A percentile compares a stretch with the other conserved stretches of the same genome.
Evolutionary conservation across 2,888 invertebrate species (phyloP).

Genomic region (Spodoptera picta): DNA sequence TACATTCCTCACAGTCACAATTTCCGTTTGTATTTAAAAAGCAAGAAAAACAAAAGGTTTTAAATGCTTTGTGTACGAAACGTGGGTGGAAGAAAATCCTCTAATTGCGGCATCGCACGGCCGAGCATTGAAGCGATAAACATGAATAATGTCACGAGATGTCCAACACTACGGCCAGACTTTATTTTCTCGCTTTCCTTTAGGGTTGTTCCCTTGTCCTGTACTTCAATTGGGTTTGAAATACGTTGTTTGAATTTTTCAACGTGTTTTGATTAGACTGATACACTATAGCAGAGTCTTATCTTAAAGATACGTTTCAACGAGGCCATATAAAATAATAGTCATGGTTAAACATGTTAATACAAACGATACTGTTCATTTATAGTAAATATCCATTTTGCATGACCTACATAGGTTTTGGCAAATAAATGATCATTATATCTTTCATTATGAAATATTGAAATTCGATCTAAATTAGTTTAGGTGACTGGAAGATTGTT

Average conservation of each 20-base stretch:
- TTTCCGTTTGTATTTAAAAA: constrained; percentile 52
- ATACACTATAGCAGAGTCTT: too few species aligned
- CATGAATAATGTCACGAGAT: constrained; percentile 85
- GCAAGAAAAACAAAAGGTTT: constrained; percentile 51
- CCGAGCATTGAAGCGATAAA: constrained; percentile 76
- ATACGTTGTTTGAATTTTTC: neutral
- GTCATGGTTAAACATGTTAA: too few species aligned
- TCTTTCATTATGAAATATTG: too few species aligned
- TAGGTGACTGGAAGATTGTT: too few species aligned
- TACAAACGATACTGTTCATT: too few species aligned
- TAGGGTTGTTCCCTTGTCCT: constrained; percentile 25
- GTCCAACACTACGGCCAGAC: constrained; percentile 78
- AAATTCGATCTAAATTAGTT: too few species aligned
- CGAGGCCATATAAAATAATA: too few species aligned
- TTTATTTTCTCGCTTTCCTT: constrained; percentile 78
- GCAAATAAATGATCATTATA: too few species aligned
- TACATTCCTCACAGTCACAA: constrained; percentile 39
- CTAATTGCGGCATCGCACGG: constrained; percentile 82
- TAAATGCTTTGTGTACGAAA: constrained; percentile 68
- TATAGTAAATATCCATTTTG: too few species aligned
- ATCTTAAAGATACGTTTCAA: too few species aligned
- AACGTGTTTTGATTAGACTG: too few species aligned
- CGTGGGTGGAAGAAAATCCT: constrained; percentile 70
- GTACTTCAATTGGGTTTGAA: constrained; percentile 42
- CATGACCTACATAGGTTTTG: too few species aligned